These are phyloP conservation scores for Tinamus guttatus DNA, from an alignment of 2,113 vertebrate species.

Conservation along the genomic window DNA sequence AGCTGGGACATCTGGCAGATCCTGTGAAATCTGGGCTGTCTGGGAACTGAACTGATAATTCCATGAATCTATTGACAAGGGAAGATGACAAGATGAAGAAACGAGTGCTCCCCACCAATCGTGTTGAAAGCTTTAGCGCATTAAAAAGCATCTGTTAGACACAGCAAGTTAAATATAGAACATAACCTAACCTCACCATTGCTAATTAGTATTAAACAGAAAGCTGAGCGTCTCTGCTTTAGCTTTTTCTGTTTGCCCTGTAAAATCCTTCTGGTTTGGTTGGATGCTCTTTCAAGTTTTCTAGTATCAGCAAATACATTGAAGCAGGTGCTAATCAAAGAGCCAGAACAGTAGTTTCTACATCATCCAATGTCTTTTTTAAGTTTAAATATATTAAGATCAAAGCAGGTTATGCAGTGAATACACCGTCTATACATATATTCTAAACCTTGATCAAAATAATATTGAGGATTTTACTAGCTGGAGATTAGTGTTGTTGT, in stretches of 20 bases:
- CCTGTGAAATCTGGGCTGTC: not conserved
- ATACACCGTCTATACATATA: not conserved
- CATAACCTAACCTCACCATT: not conserved
- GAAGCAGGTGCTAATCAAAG: constrained; percentile 8
- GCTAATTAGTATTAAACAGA: not conserved
- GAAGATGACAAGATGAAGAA: not conserved
- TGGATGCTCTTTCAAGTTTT: not conserved
- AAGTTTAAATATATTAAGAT: constrained; percentile 13
- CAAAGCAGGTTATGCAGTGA: not conserved
- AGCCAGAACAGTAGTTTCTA: not conserved
- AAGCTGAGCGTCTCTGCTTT: not conserved
- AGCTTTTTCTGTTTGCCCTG: not conserved
- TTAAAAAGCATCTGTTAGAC: not conserved
- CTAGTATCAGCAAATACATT: not conserved
- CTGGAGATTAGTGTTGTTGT: not conserved
- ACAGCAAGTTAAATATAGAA: not conserved
- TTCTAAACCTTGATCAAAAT: not conserved
- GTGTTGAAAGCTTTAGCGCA: not conserved
- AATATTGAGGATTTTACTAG: not conserved
- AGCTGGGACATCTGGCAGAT: not conserved
- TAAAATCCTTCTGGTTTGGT: not conserved
- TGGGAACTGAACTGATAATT: not conserved
- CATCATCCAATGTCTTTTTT: not conserved
- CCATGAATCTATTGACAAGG: not conserved
- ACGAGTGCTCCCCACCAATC: not conserved